Conservation (phyloP, 2,888 invertebrate species). For the Phasia obesa region DNA sequence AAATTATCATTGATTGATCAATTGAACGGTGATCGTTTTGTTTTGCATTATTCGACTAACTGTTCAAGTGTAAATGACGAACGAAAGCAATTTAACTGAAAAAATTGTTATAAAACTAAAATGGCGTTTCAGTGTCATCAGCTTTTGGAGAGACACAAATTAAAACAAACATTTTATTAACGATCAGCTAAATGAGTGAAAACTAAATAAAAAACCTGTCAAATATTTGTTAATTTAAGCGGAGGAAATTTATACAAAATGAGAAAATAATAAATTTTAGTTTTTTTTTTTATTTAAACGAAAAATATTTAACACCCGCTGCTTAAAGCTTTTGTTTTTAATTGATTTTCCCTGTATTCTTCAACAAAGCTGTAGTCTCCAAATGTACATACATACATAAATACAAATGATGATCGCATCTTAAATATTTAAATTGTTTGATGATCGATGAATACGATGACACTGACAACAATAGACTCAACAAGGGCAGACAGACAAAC, state of each 20-base stretch:
- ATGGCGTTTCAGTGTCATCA: constrained; percentile 37
- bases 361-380: background rate
- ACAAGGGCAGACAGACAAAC: constrained; percentile 17
- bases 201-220: background rate
- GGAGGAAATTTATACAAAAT: constrained; percentile 7
- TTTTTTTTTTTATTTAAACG: constrained; percentile 20
- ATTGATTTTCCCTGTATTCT: background rate
- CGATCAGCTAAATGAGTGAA: background rate
- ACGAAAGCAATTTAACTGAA: constrained; percentile 13
- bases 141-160: background rate
- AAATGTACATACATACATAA: constrained; percentile 48
- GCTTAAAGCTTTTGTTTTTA: constrained; percentile 36
- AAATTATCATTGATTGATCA: constrained; percentile 12
- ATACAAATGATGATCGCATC: constrained; percentile 44
- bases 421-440: constrained; percentile 37
- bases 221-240: constrained; percentile 28
- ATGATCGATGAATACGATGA: constrained; percentile 25
- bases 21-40: constrained; percentile 3
- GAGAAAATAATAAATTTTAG: constrained; percentile 5
- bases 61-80: constrained; percentile 17
- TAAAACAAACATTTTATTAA: background rate
- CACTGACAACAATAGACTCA: constrained; percentile 50
- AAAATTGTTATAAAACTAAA: constrained; percentile 26
- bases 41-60: background rate
- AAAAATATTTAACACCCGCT: constrained; percentile 55